Conservation (phyloP, 1,140 invertebrate genomes). For the Neodiprion lecontei region DNA sequence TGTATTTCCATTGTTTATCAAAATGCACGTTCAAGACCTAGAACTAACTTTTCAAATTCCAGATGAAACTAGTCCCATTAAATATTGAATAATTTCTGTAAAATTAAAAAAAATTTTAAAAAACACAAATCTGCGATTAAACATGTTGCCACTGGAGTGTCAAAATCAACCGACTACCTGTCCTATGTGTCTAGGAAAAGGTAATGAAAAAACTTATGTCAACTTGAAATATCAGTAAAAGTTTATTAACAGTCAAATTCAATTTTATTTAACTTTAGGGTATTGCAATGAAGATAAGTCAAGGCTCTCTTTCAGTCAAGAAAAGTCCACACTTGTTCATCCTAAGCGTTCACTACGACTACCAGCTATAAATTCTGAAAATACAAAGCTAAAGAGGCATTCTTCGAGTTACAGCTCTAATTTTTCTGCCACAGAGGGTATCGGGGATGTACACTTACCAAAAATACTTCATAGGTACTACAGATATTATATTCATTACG, state of each 20-base stretch:
- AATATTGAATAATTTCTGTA: not conserved
- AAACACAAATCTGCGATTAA: not conserved
- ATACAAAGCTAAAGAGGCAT: not conserved
- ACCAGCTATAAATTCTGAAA: not conserved
- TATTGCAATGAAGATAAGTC: not conserved
- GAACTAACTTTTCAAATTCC: not conserved
- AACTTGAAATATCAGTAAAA: not conserved
- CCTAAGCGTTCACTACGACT: not conserved
- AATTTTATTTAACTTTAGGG: not conserved
- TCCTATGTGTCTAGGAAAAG: conserved; percentile 17
- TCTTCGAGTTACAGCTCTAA: not conserved
- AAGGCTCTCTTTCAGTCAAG: not conserved
- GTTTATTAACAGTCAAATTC: not conserved
- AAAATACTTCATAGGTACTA: conserved; percentile 4
- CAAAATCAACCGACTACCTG: not conserved
- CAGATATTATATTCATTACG: no score
- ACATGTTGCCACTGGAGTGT: not conserved
- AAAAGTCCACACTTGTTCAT: not conserved
- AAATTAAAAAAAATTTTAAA: not conserved
- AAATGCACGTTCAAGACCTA: not conserved
- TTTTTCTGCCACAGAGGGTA: not conserved
- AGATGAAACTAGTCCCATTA: not conserved
- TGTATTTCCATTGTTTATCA: conserved; percentile 1
- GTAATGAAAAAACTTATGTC: not conserved
- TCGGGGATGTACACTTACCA: not conserved